These are phyloP conservation scores for Polyommatus iphigenia DNA, from an alignment of 2,888 invertebrate genomes.

Conservation along the genomic window DNA sequence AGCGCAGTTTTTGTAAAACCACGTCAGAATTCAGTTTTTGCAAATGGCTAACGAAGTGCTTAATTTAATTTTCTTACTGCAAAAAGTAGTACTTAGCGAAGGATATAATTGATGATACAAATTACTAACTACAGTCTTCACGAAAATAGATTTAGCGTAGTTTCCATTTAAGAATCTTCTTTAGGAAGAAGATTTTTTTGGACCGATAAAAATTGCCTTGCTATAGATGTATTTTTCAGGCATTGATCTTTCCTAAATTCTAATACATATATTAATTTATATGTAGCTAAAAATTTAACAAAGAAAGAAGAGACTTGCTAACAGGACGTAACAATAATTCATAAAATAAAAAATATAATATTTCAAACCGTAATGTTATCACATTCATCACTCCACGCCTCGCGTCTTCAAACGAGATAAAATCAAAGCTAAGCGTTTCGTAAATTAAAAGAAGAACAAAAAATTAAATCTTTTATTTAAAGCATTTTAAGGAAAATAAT, in stretches of 20 bases:
- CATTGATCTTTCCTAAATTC: no score
- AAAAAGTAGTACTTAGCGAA: not conserved
- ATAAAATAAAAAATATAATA: not conserved
- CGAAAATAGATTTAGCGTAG: no score
- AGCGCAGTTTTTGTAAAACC: slow-evolving; percentile 19
- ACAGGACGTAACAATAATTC: not conserved
- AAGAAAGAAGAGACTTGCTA: not conserved
- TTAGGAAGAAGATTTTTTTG: no score
- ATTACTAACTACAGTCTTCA: not conserved
- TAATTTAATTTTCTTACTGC: slow-evolving; percentile 21
- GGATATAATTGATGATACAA: not conserved
- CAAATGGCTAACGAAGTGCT: slow-evolving; percentile 27
- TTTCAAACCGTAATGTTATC: slow-evolving; percentile 26
- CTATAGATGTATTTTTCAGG: not conserved
- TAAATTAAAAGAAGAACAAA: not conserved
- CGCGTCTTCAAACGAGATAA: slow-evolving; percentile 10
- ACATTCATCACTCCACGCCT: not conserved
- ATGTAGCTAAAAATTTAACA: not conserved
- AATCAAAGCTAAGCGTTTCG: not conserved
- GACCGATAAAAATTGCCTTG: not conserved
- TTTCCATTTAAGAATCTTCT: no score
- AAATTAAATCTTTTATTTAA: not conserved
- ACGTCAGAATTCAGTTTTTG: slow-evolving; percentile 26
- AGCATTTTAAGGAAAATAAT: not conserved
- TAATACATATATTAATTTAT: no score